These are phyloP conservation scores for Drosophila tani DNA, from an alignment of 1,140 invertebrate genomes.

Conservation along the genomic window DNA sequence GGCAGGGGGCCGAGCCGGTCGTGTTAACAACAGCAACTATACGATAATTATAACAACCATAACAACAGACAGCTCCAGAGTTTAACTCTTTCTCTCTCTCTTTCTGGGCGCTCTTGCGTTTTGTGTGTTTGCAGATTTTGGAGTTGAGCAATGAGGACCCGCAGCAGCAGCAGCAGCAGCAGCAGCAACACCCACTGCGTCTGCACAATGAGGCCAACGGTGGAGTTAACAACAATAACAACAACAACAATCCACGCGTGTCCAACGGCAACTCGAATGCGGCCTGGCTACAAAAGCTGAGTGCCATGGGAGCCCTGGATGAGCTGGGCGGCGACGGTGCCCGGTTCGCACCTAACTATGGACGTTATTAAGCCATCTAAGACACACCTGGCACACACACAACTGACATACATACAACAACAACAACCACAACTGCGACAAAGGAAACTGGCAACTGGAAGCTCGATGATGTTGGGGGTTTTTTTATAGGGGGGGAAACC, in stretches of 20 bases:
- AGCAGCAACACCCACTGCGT: constrained; percentile 70
- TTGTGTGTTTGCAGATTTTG: constrained; percentile 79
- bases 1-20: constrained; percentile 46
- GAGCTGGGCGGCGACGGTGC: constrained; percentile 54
- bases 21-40: constrained; percentile 63
- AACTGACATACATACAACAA: constrained; percentile 5
- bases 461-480: constrained; percentile 3
- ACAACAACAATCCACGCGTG: constrained; percentile 55
- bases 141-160: constrained; percentile 83
- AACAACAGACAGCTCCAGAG: constrained; percentile 53
- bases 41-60: constrained; percentile 74
- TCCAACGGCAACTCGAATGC: constrained; percentile 58
- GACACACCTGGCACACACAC: constrained; percentile 13
- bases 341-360: constrained; percentile 47
- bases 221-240: constrained; percentile 5
- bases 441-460: constrained; percentile 20
- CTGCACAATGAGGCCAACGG: constrained; percentile 76
- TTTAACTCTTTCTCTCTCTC: constrained; percentile 56
- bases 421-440: constrained; percentile 20
- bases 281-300: constrained; percentile 75
- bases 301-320: constrained; percentile 70
- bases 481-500: constrained; percentile 6
- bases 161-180: constrained; percentile 62
- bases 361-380: constrained; percentile 42
- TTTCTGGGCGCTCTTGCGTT: constrained; percentile 28